Base-by-base conservation (phyloP, 2,888 invertebrate species). In the Liposcelis brunnea region DNA sequence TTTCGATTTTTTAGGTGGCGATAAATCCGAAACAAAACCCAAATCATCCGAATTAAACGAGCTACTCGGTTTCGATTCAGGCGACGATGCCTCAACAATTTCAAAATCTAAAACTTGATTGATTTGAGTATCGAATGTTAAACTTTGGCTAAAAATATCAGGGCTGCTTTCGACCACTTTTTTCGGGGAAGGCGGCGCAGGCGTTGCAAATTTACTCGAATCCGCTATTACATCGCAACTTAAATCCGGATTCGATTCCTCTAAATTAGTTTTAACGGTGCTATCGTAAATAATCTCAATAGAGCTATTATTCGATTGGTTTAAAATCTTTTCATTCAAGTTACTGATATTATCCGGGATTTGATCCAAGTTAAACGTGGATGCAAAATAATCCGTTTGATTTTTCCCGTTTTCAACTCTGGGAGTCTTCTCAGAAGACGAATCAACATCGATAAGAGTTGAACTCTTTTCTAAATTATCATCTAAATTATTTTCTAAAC, bases 61-160 rank as follows among this genome's bases (percentile, higher is more conserved):
- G 7, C 19, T 19, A 18, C n/a, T 18, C 4, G 15, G 16, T 19
- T 12, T 21, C 12, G 15, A 14, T 19, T 11, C 40, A 10, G 35
- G 35, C 4, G 16, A 14, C 4, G 4, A 6, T 10, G 4, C 6
- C 40, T 40, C 40, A 8, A 4, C 4, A 6, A 6, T 8, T 8
- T 26, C 26, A 8, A 26, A 26, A 42, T 69, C 66, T 14, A 69
- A 55, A 26, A 68, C 56, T 49, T 68, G 65, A 52, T 64, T 67
- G 11, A 70, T 58, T 54, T 71, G 65, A 36, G 65, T 61, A 51
- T 74, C 70, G 36, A 72, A 52, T 26, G 67, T 64, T 32, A 74
- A 59, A 54, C 72, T 75, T 42, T 74, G 74, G 51, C 69, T 71
- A 55, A 75, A 75, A 40, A 74, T 55, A 58, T 66, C 70, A 2